Evolutionary conservation across 2,113 vertebrate genomes (phyloP).

Genomic region (Cryptoleucopteryx plumbea): DNA sequence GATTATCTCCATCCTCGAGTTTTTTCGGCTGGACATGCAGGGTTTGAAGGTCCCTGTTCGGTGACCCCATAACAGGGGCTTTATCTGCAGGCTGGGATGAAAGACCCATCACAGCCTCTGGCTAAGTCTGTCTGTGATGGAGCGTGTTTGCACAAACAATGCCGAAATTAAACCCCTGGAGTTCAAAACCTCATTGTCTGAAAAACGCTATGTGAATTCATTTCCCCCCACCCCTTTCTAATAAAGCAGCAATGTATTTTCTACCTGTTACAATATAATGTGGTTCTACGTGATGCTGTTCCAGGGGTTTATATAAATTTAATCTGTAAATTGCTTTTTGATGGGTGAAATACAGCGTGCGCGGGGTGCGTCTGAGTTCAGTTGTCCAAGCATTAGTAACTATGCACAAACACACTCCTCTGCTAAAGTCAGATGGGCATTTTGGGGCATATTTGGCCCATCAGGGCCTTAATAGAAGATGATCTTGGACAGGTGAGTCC

Average conservation of each 20-base stretch:
- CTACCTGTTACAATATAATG: neutral
- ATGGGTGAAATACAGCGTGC: neutral
- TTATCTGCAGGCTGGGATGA: neutral
- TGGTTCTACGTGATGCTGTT: neutral
- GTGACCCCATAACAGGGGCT: neutral
- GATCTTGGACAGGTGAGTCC: neutral
- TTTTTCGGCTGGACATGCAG: accelerated
- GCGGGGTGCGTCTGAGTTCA: neutral
- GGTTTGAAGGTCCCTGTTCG: neutral
- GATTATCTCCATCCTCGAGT: neutral
- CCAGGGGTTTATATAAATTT: neutral
- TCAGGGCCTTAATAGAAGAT: neutral
- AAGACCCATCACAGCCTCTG: neutral
- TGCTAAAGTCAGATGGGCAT: neutral
- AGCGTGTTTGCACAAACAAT: neutral
- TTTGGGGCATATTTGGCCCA: neutral
- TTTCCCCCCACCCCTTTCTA: neutral
- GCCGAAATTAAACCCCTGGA: neutral
- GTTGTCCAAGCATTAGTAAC: neutral
- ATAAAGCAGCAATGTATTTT: neutral
- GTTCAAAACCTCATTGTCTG: neutral
- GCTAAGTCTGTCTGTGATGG: neutral
- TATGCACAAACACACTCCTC: neutral
- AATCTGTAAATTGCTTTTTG: neutral
- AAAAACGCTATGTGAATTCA: neutral